Evolutionary conservation across 2,113 vertebrate species (phyloP).

Genomic region (Elanus axillaris): DNA sequence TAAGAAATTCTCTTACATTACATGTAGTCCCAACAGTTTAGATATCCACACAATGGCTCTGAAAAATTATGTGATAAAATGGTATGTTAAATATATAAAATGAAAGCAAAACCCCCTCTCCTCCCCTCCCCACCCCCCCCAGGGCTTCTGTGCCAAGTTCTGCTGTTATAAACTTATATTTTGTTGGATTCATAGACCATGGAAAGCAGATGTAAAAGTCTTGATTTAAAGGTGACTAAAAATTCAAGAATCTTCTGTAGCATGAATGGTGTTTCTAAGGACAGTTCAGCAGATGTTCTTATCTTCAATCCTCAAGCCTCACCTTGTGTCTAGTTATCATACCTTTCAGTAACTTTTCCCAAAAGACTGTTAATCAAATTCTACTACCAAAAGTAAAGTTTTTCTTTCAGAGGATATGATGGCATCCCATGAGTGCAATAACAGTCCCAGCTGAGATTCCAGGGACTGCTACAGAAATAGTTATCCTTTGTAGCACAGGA

Average conservation of each 20-base stretch:
- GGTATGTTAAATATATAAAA: background rate
- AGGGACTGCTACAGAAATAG: background rate
- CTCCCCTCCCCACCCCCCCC: too few relatives aligned
- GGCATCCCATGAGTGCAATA: background rate
- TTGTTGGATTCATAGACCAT: background rate
- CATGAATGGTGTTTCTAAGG: background rate
- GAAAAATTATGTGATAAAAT: background rate
- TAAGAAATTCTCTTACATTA: background rate
- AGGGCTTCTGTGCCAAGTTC: background rate
- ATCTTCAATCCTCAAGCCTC: background rate
- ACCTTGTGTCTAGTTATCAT: background rate
- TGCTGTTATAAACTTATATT: background rate
- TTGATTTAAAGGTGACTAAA: background rate
- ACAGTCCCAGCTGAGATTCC: background rate
- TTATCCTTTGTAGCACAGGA: background rate
- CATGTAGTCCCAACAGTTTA: background rate
- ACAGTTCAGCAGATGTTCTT: background rate
- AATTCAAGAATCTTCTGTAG: background rate
- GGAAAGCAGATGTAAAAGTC: background rate
- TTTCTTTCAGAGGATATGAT: background rate
- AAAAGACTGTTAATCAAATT: background rate
- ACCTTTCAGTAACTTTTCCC: background rate
- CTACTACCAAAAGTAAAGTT: background rate
- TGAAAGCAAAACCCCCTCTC: too few relatives aligned
- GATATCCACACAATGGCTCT: background rate